phyloP scores from a whole-genome alignment of 2,888 invertebrate species.

The Phortica magna region DNA sequence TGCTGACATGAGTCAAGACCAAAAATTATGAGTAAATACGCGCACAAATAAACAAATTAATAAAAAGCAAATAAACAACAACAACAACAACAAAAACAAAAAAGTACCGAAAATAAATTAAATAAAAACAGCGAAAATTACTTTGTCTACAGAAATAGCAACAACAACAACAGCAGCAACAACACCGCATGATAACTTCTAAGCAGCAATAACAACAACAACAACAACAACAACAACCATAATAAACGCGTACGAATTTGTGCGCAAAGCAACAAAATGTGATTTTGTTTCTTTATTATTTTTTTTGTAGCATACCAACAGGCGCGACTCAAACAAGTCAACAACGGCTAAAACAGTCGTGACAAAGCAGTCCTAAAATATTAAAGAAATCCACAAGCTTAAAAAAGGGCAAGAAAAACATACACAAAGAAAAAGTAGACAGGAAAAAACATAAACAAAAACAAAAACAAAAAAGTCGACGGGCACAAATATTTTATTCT shows the following conservation, averaged over 20 bases:
- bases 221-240: slow-evolving; percentile 12
- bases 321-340: slow-evolving; percentile 46
- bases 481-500: slow-evolving; percentile 46
- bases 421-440: neutral
- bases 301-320: slow-evolving; percentile 64
- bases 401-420: neutral
- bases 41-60: slow-evolving; percentile 69
- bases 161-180: neutral
- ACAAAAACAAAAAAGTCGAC: neutral
- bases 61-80: slow-evolving; percentile 62
- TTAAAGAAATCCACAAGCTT: slow-evolving; percentile 26
- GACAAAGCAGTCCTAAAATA: slow-evolving; percentile 42
- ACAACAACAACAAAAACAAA: slow-evolving; percentile 31
- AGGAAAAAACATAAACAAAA: slow-evolving; percentile 33
- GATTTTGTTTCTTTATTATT: no score
- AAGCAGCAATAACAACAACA: neutral
- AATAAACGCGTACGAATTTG: neutral
- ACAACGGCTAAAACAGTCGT: slow-evolving; percentile 8
- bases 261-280: neutral
- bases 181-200: neutral
- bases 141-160: slow-evolving; percentile 43
- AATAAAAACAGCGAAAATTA: slow-evolving; percentile 70
- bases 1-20: neutral
- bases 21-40: slow-evolving; percentile 16
- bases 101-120: slow-evolving; percentile 66